Conservation (phyloP, 2,113 vertebrate genomes). For the Acrocephalus arundinaceus region DNA sequence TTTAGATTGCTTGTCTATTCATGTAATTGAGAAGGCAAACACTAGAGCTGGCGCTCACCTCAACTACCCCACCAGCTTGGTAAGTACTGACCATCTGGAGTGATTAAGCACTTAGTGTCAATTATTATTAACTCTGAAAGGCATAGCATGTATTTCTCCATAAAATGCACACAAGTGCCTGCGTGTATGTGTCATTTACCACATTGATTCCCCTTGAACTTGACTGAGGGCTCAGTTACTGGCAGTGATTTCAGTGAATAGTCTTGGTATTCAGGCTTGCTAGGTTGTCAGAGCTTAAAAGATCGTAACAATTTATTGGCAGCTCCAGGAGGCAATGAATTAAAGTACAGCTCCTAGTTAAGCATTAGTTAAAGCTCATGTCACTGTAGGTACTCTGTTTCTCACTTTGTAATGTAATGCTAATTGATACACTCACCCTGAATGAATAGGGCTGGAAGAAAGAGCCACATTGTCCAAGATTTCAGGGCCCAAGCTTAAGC, state of each 20-base stretch:
- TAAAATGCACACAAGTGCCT: neutral
- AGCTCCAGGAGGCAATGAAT: slow-evolving; percentile 1
- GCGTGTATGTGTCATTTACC: neutral
- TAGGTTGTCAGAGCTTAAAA: neutral
- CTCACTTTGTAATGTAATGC: neutral
- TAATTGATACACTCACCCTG: slow-evolving; percentile 83
- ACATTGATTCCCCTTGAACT: neutral
- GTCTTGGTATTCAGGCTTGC: neutral
- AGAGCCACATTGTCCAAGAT: slow-evolving; percentile 95
- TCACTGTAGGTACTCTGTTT: slow-evolving; percentile 7
- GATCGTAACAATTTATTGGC: neutral
- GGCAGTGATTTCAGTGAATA: neutral
- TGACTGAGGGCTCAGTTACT: neutral
- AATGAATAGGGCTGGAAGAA: slow-evolving; percentile 93
- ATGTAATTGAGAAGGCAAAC: neutral
- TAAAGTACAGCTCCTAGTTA: slow-evolving; percentile 9
- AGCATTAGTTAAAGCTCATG: slow-evolving; percentile 21
- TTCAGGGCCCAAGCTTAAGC: slow-evolving; percentile 90
- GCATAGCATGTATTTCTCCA: neutral
- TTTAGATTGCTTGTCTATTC: neutral
- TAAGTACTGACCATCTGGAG: neutral
- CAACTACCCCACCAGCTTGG: neutral
- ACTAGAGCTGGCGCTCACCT: neutral
- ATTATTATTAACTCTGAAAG: neutral
- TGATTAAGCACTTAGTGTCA: neutral